Percentiles rank a stretch among this genome's conserved stretches.
Evolutionary conservation across 2,888 invertebrate species (phyloP).

Genomic region (Drosophila pullipes): DNA sequence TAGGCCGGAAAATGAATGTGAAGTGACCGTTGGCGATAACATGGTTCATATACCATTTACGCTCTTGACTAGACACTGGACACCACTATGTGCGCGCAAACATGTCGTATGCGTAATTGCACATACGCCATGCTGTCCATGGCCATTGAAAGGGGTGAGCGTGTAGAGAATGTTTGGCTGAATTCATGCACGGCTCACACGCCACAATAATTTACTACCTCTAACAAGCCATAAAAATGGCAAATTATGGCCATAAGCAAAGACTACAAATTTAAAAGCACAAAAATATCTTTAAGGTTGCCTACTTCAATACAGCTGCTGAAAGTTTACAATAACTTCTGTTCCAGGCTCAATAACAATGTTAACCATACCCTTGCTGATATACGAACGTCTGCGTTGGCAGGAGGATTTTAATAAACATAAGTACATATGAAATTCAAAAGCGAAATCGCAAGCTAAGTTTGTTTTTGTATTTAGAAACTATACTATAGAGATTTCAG

Average conservation of each 20-base stretch:
- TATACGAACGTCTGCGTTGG: not conserved
- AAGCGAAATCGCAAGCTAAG: not conserved
- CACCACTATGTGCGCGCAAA: conserved; percentile 29
- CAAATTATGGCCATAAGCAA: conserved; percentile 2
- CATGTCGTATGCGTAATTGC: conserved; percentile 64
- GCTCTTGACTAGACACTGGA: conserved; percentile 30
- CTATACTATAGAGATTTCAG: not conserved
- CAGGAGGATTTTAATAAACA: not conserved
- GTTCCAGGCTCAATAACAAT: not conserved
- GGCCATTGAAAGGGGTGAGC: conserved; percentile 42
- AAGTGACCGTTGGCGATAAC: conserved; percentile 25
- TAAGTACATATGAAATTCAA: not conserved
- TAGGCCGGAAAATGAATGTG: conserved; percentile 37
- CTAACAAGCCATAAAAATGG: conserved; percentile 51
- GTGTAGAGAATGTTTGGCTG: conserved; percentile 10
- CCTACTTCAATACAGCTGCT: not conserved
- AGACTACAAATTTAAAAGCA: conserved; percentile 2
- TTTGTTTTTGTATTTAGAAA: not conserved
- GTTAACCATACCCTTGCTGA: not conserved
- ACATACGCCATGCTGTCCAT: conserved; percentile 43
- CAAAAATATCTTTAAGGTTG: not conserved
- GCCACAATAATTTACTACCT: conserved; percentile 61
- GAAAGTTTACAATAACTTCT: not conserved
- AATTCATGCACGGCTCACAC: conserved; percentile 57
- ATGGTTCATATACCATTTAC: conserved; percentile 26